Conservation (phyloP, 2,113 vertebrate species). For the Uria aalge region DNA sequence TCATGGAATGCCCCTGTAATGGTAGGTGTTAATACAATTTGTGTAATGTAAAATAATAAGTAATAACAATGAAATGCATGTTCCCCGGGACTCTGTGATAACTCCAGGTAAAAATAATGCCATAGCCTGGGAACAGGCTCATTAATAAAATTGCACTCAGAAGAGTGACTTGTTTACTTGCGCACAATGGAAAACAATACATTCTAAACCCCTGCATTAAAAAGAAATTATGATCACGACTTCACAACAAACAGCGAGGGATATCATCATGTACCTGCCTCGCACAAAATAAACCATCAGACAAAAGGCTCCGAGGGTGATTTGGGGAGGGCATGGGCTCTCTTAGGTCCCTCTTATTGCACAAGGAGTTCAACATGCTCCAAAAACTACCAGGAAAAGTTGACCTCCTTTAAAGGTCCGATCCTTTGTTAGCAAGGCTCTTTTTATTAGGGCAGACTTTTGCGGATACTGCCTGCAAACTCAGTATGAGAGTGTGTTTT, state of each 20-base stretch:
- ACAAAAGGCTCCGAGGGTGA: background rate
- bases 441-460: background rate
- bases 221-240: conserved; percentile 37
- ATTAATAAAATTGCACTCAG: conserved; percentile 49
- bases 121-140: conserved; percentile 18
- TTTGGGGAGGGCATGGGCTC: background rate
- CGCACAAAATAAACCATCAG: background rate
- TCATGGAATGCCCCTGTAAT: background rate
- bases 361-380: background rate
- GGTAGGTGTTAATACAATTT: background rate
- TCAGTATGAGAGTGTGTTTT: background rate
- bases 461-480: background rate
- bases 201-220: conserved; percentile 35
- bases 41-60: conserved; percentile 9
- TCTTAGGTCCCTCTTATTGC: background rate
- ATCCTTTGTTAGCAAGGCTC: background rate
- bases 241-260: conserved; percentile 14
- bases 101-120: conserved; percentile 40
- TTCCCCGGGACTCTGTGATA: conserved; percentile 40
- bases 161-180: conserved; percentile 57
- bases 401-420: background rate
- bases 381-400: background rate
- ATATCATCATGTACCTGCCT: conserved; percentile 18
- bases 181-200: conserved; percentile 21
- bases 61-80: conserved; percentile 38